phyloP scores from a whole-genome alignment of 2,113 vertebrate genomes.

The Enhydra lutris region DNA sequence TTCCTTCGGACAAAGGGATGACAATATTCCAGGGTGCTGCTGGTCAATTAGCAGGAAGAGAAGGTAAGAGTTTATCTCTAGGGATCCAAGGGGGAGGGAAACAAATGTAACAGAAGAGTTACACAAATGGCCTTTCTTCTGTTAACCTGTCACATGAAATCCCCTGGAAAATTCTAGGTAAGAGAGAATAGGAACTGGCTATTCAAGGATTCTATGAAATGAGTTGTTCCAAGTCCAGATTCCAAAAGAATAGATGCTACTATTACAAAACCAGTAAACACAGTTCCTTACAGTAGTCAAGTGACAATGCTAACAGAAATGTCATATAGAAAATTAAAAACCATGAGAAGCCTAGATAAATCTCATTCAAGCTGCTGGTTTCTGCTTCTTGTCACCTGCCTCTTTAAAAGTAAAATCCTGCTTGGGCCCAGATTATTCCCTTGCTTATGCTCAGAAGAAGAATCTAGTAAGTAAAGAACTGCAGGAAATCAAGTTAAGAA shows the following conservation, averaged over 20 bases:
- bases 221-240: conserved; percentile 33
- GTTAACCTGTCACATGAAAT: conserved; percentile 22
- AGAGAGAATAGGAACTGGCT: conserved; percentile 54
- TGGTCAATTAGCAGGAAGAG: conserved; percentile 59
- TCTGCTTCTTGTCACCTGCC: background rate
- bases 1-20: conserved; percentile 45
- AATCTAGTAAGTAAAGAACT: conserved; percentile 42
- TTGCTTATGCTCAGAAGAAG: conserved; percentile 40
- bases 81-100: background rate
- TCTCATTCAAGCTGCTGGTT: background rate
- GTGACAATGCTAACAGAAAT: conserved; percentile 26
- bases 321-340: conserved; percentile 40
- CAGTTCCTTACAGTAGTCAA: background rate
- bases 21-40: conserved; percentile 26
- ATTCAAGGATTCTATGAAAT: conserved; percentile 41
- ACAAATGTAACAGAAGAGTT: conserved; percentile 40
- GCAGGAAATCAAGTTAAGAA: conserved; percentile 46
- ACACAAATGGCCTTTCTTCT: conserved; percentile 48
- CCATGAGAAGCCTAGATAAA: background rate
- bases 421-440: background rate
- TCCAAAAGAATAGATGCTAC: conserved; percentile 60
- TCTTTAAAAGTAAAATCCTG: conserved; percentile 42
- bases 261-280: conserved; percentile 23
- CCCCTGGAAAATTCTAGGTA: conserved; percentile 40
- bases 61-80: conserved; percentile 49